These are phyloP conservation scores for Muricea muricata DNA, from an alignment of 92 coral and sea anemone genomes.

Conservation along the genomic window DNA sequence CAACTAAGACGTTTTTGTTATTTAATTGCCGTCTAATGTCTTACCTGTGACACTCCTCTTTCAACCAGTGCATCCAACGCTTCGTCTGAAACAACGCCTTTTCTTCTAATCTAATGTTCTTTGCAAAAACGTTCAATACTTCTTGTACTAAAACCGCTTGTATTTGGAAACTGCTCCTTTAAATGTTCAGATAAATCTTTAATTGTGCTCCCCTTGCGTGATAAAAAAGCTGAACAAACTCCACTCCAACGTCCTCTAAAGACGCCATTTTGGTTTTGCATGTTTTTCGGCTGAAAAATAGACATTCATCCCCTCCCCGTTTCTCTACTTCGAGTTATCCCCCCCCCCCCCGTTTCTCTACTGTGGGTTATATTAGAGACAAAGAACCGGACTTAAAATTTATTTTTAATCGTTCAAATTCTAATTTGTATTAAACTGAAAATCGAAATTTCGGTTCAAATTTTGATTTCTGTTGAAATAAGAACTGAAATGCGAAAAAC, in stretches of 20 bases:
- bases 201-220: background rate
- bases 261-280: background rate
- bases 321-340: background rate
- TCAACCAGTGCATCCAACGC: background rate
- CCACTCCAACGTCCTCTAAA: conserved; percentile 27
- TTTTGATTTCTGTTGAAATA: background rate
- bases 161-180: conserved; percentile 14
- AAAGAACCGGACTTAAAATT: no score
- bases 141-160: background rate
- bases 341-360: background rate
- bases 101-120: background rate
- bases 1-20: background rate
- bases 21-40: background rate
- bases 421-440: background rate
- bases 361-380: no score
- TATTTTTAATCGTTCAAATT: background rate
- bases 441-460: background rate
- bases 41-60: conserved; percentile 14
- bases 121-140: conserved; percentile 15
- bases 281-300: no score
- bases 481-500: no score
- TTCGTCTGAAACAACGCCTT: background rate
- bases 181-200: background rate
- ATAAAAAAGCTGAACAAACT: conserved; percentile 9
- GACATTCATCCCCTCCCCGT: background rate